Percentiles rank a stretch among this genome's conserved stretches.
phyloP scores from a whole-genome alignment of 1,140 invertebrate genomes.

The Apocrypta bakeri region DNA sequence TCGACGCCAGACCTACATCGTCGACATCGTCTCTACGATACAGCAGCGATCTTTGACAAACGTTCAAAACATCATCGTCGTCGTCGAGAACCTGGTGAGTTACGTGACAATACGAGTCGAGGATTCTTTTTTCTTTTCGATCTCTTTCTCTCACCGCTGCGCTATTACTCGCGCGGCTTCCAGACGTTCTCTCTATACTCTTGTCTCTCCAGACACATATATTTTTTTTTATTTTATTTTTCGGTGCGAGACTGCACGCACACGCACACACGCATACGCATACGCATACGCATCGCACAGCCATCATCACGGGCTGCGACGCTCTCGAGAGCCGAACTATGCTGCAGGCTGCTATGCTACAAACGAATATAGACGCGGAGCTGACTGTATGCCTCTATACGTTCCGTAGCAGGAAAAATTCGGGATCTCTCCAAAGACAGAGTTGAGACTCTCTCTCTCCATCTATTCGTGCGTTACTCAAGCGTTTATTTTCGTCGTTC shows the following conservation, averaged over 20 bases:
- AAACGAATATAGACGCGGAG: slow-evolving; percentile 34
- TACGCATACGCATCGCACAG: neutral
- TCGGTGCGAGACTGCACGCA: neutral
- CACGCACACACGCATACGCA: too few relatives aligned
- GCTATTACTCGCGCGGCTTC: neutral
- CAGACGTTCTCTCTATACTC: neutral
- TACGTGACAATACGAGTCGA: too few relatives aligned
- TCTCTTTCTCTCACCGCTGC: neutral
- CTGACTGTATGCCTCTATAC: neutral
- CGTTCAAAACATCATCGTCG: neutral
- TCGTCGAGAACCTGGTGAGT: slow-evolving; percentile 36
- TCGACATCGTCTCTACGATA: neutral
- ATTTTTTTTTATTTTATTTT: neutral
- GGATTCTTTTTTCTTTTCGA: neutral
- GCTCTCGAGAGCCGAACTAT: too few relatives aligned
- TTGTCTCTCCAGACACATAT: neutral
- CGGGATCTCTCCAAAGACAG: neutral
- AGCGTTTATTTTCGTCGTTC: slow-evolving; percentile 47
- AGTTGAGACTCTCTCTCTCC: neutral
- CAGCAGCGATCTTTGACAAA: slow-evolving; percentile 44
- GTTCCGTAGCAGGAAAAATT: slow-evolving; percentile 39
- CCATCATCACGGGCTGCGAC: neutral
- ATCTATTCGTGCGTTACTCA: slow-evolving; percentile 27
- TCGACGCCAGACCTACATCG: neutral
- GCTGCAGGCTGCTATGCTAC: neutral